A percentile compares a stretch with the other conserved stretches of the same genome.
Conservation (phyloP, 30 jellyfish, hydroid and myxozoan genomes). For the Phacellophora camtschatica region DNA sequence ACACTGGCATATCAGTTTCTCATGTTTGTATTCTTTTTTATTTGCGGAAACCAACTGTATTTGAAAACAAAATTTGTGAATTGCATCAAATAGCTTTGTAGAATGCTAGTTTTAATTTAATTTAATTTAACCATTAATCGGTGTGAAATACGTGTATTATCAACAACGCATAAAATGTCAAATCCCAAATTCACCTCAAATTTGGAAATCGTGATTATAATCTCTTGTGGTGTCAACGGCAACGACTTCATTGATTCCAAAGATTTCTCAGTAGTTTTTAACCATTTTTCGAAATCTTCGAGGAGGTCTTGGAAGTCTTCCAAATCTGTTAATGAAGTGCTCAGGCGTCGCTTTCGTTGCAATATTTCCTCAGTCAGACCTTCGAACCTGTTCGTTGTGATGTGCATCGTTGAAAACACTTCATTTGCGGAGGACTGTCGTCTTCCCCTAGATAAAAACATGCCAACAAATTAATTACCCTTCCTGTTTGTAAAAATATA, state of each 20-base stretch:
- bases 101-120: no score
- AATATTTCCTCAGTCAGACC: slow-evolving; percentile 60
- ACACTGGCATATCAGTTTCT: no score
- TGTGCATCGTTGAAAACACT: slow-evolving; percentile 41
- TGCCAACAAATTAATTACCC: no score
- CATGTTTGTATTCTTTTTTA: no score
- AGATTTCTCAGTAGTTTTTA: slow-evolving; percentile 68
- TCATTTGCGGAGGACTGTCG: slow-evolving; percentile 68
- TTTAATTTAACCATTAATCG: no score
- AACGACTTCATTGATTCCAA: slow-evolving; percentile 69
- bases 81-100: no score
- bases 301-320: slow-evolving; percentile 66
- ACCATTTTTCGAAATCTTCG: slow-evolving; percentile 87
- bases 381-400: slow-evolving; percentile 33
- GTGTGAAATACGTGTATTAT: no score
- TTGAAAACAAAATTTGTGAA: no score
- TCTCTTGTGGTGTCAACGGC: slow-evolving; percentile 68
- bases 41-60: no score
- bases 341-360: slow-evolving; percentile 42
- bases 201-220: background rate
- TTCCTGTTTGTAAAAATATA: no score
- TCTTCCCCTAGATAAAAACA: slow-evolving; percentile 60
- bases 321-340: slow-evolving; percentile 34
- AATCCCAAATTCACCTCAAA: slow-evolving; percentile 9
- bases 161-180: no score